Conservation (phyloP, 1,140 invertebrate genomes). For the Eurosta solidaginis region DNA sequence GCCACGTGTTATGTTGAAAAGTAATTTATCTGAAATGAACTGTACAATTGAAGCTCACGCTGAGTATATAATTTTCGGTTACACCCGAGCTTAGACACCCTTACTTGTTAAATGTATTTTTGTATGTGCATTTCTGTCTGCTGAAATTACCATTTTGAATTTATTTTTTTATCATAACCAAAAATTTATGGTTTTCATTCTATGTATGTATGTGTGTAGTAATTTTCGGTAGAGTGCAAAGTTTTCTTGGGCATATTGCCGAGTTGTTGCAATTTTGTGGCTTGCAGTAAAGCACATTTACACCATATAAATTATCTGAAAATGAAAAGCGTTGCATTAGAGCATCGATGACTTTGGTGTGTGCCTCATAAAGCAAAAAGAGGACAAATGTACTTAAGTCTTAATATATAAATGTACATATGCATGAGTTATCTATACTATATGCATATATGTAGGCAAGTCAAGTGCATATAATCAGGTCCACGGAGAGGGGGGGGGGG, state of each 20-base stretch:
- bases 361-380: background rate
- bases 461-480: too few species aligned
- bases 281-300: background rate
- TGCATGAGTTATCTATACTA: background rate
- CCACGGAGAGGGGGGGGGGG: too few species aligned
- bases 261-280: background rate
- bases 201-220: too few species aligned
- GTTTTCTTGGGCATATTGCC: background rate
- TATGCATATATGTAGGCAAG: too few species aligned
- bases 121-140: background rate
- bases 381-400: too few species aligned
- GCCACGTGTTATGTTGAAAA: too few species aligned
- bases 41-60: too few species aligned
- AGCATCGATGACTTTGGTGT: conserved; percentile 1
- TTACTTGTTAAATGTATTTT: too few species aligned
- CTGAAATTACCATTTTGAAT: conserved; percentile 10
- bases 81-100: too few species aligned
- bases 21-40: too few species aligned
- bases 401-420: background rate
- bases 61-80: too few species aligned
- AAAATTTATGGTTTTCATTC: conserved; percentile 21
- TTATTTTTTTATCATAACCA: conserved; percentile 18
- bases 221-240: background rate
- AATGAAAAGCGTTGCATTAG: conserved; percentile 19
- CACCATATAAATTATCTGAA: conserved; percentile 15